Evolutionary conservation across 2,888 invertebrate species (phyloP), one percentile per base, ranked within the genome.

Genomic region (Subacronicta megacephala): DNA sequence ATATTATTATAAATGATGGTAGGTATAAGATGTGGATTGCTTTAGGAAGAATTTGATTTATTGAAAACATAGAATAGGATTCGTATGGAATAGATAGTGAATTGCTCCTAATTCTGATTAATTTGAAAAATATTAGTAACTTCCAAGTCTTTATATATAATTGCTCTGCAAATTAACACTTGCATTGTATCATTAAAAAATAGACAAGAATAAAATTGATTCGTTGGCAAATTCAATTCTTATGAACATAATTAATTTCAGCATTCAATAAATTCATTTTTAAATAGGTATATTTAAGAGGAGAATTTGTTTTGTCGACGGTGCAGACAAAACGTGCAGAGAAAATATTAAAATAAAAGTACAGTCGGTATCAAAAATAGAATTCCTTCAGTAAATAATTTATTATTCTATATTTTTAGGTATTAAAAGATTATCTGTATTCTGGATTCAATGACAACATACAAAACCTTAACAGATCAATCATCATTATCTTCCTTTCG

Each of bases 231-330:
- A 37, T 42, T 17, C 13, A 16, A 9, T 43, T 51, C 26, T 23
- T 26, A 15, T 1, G 10, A 18, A 31, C 36, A 7, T 17, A 42
- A 53, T 43, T 31, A 4, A 44, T 49, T 49, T 46, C 38, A 23
- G 29, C 9, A 36, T 16, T n/a, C 17, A 43, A 41, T 12, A 23
- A 51, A 42, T 35, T 41, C 43, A 29, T 36, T 16, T n/a, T 31
- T 44, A 13, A 42, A 33, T 31, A n/a, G n/a, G n/a, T n/a, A 43
- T 26, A 31, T 35, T 26, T 17, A 47, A 40, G 26, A 13, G 29
- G 31, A 3, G n/a, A 31, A 31, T 4, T 31, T n/a, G 31, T n/a
- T 31, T n/a, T 12, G 31, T n/a, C 31, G 31, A 31, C 31, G 2
- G 0, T 31, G n/a, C 6, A 5, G n/a, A 31, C 31, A n/a, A n/a